A percentile compares a stretch with the other conserved stretches of the same genome.
Evolutionary conservation across 2,888 invertebrate genomes (phyloP).

Genomic region (Yponomeuta plumbellus): DNA sequence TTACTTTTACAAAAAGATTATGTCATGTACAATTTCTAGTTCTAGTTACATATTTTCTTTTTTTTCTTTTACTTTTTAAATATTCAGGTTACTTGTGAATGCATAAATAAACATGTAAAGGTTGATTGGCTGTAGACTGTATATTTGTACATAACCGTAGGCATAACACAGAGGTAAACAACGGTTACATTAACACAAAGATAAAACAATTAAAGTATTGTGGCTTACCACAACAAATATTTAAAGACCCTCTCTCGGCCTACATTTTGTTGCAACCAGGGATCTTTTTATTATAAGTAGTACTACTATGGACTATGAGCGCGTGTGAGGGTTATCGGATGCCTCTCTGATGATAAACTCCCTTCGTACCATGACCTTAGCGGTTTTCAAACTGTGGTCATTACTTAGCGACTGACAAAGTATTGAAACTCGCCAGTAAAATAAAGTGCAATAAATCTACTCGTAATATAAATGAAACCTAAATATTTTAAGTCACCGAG

Average conservation of each 20-base stretch:
- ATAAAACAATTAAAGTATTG: background rate
- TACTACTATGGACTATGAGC: background rate
- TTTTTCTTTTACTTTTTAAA: no score
- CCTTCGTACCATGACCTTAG: background rate
- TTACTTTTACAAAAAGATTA: no score
- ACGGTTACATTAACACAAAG: background rate
- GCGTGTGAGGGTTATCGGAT: constrained; percentile 1
- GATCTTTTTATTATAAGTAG: background rate
- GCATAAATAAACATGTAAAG: no score
- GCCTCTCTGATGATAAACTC: background rate
- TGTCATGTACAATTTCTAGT: no score
- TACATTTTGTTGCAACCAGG: background rate
- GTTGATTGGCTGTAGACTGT: no score
- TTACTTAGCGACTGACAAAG: background rate
- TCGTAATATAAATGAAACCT: no score
- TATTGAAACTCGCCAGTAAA: no score
- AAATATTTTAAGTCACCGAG: no score
- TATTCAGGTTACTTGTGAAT: no score
- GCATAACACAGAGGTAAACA: background rate
- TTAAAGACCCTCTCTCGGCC: background rate
- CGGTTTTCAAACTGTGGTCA: background rate
- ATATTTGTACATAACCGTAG: background rate
- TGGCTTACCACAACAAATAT: background rate
- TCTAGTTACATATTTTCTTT: no score
- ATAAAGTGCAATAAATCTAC: no score